Evolutionary conservation across 2,888 invertebrate species (phyloP).

Genomic region (Gandaritis pyraliata): DNA sequence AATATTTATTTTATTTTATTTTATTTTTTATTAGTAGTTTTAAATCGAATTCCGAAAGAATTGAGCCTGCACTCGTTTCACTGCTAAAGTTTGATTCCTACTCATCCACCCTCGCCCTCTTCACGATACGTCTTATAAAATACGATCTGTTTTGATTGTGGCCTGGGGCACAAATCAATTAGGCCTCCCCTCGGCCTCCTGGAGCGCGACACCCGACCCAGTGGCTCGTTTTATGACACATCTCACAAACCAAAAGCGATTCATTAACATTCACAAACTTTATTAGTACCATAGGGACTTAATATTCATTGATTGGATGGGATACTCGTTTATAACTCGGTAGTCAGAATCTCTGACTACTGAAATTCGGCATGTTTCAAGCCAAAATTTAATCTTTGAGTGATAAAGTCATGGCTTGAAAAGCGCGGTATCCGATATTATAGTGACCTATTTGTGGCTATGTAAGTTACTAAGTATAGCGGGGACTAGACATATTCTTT

Average conservation of each 20-base stretch:
- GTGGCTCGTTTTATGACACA: constrained; percentile 84
- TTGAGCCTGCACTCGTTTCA: constrained; percentile 52
- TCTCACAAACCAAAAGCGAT: constrained; percentile 76
- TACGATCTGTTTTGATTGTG: constrained; percentile 86
- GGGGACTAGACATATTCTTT: background rate
- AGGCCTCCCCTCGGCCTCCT: constrained; percentile 72
- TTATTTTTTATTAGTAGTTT: no score
- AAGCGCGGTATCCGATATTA: no score
- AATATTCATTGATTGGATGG: constrained; percentile 55
- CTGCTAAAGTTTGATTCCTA: constrained; percentile 35
- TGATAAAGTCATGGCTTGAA: no score
- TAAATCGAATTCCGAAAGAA: constrained; percentile 42
- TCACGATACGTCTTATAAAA: constrained; percentile 80
- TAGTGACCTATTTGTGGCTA: background rate
- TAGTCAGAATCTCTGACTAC: constrained; percentile 6
- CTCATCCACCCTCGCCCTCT: constrained; percentile 69
- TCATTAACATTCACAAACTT: constrained; percentile 82
- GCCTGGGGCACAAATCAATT: constrained; percentile 85
- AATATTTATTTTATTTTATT: no score
- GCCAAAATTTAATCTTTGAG: no score
- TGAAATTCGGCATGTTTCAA: no score
- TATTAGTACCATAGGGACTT: constrained; percentile 67
- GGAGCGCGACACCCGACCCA: constrained; percentile 78
- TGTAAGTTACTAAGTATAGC: background rate
- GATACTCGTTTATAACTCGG: constrained; percentile 33